Base-by-base conservation (phyloP, 64 coral and sea anemone genomes). In the Acropora yongei region DNA sequence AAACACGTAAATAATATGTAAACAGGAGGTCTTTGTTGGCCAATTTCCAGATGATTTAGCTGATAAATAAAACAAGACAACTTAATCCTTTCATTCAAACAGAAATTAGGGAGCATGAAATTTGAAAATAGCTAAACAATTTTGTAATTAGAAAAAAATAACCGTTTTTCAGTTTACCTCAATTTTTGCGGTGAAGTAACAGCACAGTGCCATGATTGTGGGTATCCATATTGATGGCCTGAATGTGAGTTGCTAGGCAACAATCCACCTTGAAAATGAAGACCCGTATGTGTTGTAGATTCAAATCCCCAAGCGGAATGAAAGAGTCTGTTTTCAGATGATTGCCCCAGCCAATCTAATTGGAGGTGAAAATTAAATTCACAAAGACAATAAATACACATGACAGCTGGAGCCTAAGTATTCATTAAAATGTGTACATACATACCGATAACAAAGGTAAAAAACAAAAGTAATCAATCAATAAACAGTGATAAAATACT, bases 281-380 rank as follows among this genome's bases (percentile, higher is more conserved):
- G 82, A 19, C 82, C 65, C 47, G 20, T 71, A 13, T 46, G 44
- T 71, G 71, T 16, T 18, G 82, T 30, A 17, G 82, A 72, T n/a
- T 72, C 82, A 85, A 50, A 85, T 48, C 82, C 65, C 82, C 82
- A 85, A 11, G 82, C 6, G 20, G 82, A 68, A 11, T 44, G 41
- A 6, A 48, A 85, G n/a, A 85, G 6, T 71, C 82, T 78, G 46
- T 42, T 77, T 78, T 93, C 91, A 55, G 91, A 83, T 18, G 91
- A 87, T 30, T 44, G 60, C 2, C 53, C 86, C 11, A 69, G 66
- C 91, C 74, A 87, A 17, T 87, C 91, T 80, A 6, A 47, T 67
- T 2, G 13, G 48, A 75, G 20, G 18, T 12, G 53, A 41, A 53
- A 75, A 74, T 19, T 1, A 53, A 12, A 30, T 47, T 48, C 3